Conservation (phyloP, 2,797 vertebrate genomes). For the Poeciliopsis paucimaculata region DNA sequence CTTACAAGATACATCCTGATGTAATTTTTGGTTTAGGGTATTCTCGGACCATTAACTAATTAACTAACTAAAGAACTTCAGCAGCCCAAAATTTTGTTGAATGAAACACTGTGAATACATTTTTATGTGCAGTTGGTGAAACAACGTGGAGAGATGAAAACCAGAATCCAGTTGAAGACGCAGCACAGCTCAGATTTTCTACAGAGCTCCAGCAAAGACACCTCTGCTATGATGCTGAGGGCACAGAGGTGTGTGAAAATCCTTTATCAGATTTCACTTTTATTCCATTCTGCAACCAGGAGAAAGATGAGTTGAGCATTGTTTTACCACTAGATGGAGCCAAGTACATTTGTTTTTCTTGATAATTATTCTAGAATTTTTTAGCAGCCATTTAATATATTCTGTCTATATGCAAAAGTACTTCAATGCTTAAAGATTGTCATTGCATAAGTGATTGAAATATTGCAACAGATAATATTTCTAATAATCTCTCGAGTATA, state of each 20-base stretch:
- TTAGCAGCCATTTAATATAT: not conserved
- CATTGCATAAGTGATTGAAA: not conserved
- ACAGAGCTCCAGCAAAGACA: conserved; percentile 58
- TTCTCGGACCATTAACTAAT: not conserved
- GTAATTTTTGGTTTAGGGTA: not conserved
- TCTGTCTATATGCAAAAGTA: not conserved
- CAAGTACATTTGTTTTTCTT: conserved; percentile 24
- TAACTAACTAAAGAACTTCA: not conserved
- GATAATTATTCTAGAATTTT: not conserved
- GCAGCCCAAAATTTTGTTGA: not conserved
- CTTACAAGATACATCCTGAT: not conserved
- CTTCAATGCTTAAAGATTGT: not conserved
- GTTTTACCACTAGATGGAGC: conserved; percentile 70
- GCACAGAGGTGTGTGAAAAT: conserved; percentile 75
- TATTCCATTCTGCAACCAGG: not conserved
- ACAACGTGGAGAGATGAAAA: conserved; percentile 72
- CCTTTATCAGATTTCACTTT: not conserved
- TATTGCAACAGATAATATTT: not conserved
- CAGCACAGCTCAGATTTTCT: conserved; percentile 22
- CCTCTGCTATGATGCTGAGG: conserved; percentile 70
- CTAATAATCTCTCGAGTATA: not conserved
- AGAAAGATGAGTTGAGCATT: not conserved
- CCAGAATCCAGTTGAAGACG: conserved; percentile 75
- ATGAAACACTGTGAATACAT: not conserved
- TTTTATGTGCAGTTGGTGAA: conserved; percentile 59